phyloP scores from a whole-genome alignment of 2,113 vertebrate genomes.

The Nicator chloris region DNA sequence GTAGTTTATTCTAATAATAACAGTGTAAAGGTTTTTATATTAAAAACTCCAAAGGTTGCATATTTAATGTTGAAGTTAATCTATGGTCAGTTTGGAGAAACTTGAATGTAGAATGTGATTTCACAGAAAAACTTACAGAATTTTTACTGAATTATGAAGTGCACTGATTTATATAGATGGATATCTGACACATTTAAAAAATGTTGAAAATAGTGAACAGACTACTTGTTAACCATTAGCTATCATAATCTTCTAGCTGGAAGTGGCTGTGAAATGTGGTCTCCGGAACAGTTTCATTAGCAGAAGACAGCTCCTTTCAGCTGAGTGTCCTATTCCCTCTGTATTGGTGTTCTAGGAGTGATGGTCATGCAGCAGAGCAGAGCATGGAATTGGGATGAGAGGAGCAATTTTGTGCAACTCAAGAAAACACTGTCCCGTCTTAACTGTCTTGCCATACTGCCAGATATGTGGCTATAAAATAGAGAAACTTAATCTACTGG shows the following conservation, averaged over 20 bases:
- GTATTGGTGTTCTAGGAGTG: background rate
- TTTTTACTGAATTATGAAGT: background rate
- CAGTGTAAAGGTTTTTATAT: background rate
- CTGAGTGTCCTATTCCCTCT: background rate
- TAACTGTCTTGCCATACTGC: background rate
- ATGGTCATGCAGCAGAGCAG: fast-evolving
- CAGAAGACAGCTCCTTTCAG: background rate
- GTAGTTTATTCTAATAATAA: background rate
- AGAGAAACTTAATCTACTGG: background rate
- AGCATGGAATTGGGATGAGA: background rate
- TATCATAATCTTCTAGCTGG: background rate
- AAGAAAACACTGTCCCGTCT: background rate
- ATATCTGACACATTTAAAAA: background rate
- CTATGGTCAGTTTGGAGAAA: background rate
- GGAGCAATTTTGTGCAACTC: background rate
- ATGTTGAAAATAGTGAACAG: background rate
- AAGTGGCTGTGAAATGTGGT: background rate
- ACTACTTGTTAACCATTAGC: background rate
- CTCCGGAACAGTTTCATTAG: background rate
- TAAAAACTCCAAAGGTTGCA: background rate
- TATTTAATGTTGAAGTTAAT: background rate
- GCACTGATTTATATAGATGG: background rate
- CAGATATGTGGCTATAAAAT: background rate
- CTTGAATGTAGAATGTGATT: background rate
- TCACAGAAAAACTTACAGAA: background rate